Conservation (phyloP, 2,113 vertebrate species). For the Ceyx cyanopectus region DNA sequence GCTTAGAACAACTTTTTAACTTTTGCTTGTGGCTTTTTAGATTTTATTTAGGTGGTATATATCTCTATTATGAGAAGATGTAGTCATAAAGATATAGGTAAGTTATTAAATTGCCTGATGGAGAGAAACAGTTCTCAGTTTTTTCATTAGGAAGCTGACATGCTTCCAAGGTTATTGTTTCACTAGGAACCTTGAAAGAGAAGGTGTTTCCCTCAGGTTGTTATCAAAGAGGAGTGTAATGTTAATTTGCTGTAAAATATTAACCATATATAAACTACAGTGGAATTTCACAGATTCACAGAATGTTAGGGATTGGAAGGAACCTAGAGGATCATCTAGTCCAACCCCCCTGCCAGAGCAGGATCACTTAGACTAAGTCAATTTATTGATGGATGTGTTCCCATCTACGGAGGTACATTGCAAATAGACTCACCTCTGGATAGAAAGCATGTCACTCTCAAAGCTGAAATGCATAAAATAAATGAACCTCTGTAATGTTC, state of each 20-base stretch:
- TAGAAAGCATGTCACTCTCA: background rate
- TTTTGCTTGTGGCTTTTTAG: background rate
- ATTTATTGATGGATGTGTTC: background rate
- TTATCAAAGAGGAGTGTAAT: background rate
- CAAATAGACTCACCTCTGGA: background rate
- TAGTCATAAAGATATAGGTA: background rate
- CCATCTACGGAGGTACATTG: background rate
- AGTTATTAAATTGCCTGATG: background rate
- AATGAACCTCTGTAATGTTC: background rate
- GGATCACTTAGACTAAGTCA: too few relatives aligned
- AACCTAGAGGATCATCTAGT: too few relatives aligned
- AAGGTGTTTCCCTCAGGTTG: constrained; percentile 20
- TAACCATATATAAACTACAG: constrained; percentile 14
- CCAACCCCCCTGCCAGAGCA: too few relatives aligned
- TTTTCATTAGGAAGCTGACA: background rate
- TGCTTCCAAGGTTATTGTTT: constrained; percentile 45
- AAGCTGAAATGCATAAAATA: background rate
- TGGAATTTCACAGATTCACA: background rate
- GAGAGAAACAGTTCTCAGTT: background rate
- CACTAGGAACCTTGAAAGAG: background rate
- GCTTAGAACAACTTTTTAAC: background rate
- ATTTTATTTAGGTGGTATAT: background rate
- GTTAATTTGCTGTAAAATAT: constrained; percentile 36
- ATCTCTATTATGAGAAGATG: background rate
- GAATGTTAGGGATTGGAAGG: too few relatives aligned